A percentile compares a stretch with the other conserved stretches of the same genome.
Evolutionary conservation across 2,113 vertebrate species (phyloP).

Genomic region (Chascanopsetta lugubris): DNA sequence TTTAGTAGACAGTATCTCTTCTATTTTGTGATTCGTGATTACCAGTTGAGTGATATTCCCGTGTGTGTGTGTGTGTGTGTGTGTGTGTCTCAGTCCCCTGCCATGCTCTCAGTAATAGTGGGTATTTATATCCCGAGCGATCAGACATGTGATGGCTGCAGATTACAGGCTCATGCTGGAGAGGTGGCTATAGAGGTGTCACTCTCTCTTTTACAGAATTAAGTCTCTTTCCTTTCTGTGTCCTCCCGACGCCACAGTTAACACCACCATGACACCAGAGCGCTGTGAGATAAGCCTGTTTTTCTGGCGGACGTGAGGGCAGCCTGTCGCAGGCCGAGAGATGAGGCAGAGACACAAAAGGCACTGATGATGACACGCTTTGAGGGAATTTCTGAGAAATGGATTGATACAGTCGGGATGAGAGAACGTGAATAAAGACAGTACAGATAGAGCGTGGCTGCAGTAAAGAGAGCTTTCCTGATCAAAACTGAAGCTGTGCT

Average conservation of each 20-base stretch:
- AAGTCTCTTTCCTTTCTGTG: conserved; percentile 41
- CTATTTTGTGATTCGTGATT: conserved; percentile 61
- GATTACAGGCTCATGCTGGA: conserved; percentile 56
- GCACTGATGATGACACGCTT: not conserved
- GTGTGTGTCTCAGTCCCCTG: conserved; percentile 20
- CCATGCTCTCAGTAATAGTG: conserved; percentile 49
- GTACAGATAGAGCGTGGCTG: not conserved
- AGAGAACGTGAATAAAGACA: not conserved
- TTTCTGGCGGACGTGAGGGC: not conserved
- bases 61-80: conserved; percentile 18
- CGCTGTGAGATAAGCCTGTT: conserved; percentile 5
- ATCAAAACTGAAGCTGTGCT: not conserved
- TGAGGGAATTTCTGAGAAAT: not conserved
- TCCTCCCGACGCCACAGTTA: conserved; percentile 37
- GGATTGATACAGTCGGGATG: not conserved
- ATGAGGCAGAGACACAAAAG: not conserved
- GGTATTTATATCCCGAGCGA: conserved; percentile 65
- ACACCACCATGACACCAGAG: conserved; percentile 38
- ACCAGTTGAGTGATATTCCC: conserved; percentile 35
- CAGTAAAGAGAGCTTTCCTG: not conserved
- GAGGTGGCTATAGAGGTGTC: conserved; percentile 46
- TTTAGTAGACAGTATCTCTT: conserved; percentile 48
- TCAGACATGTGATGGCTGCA: conserved; percentile 67
- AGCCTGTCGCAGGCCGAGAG: not conserved
- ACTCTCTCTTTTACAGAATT: conserved; percentile 49